Evolutionary conservation across 2,113 vertebrate genomes (phyloP), one percentile per base, ranked within the genome.

Genomic region (Spea multiplicata): DNA sequence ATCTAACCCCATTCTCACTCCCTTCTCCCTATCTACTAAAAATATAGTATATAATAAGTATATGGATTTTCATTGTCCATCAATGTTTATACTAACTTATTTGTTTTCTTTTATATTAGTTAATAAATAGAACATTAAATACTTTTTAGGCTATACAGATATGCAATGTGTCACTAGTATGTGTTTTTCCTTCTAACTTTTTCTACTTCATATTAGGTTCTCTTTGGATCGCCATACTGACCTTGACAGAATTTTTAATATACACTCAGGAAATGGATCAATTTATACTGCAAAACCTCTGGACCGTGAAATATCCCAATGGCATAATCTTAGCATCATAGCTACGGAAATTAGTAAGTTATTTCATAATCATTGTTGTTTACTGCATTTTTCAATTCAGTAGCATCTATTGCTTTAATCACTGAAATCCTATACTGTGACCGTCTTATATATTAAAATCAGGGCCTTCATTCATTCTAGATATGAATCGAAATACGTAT

Each of bases 241-340:
- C 78, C 91, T 94, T 83, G 93, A 94, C 83, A 91, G 93, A 76
- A 92, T 93, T 81, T 94, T 94, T 86, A 93, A 92, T 71, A 93
- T 94, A 84, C 89, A 94, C 84, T 92, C 92, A 86, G 91, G 91
- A 87, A 94, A 93, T 0, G 93, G 93, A 67, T 94, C 93, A 4
- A 92, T 94, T 84, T 92, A 93, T 77, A 93, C 90, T 61, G 92
- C 92, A 66, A 94, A 94, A 71, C 86, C 92, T 50, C 91, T 94
- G 74, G 93, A 94, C 78, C 91, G 93, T 75, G 93, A 94, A 87
- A 84, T 92, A 74, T 92, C 91, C 61, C 91, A 92, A 1, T 94
- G 93, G 93, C 93, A 94, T 83, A 94, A 94, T 83, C 92, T 94
- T 73, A 93, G 91, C 0, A 84, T 94, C 70, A 93, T 94, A 87